Conservation (phyloP, 2,888 invertebrate genomes). For the Silvanus unidentatus region DNA sequence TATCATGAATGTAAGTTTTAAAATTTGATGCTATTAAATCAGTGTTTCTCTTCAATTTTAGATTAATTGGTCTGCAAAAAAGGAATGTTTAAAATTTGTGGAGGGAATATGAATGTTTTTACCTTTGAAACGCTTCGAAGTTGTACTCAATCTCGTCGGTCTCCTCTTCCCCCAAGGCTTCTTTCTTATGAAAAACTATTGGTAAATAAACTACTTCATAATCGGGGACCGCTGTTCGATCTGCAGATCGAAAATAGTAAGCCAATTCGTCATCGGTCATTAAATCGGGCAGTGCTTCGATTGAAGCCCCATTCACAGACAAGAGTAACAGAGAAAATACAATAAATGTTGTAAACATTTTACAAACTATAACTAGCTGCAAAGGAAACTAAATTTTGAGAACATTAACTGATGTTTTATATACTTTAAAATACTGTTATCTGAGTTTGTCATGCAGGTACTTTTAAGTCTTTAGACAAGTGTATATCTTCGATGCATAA, state of each 20-base stretch:
- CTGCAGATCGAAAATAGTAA: constrained; percentile 44
- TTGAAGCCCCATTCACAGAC: not conserved
- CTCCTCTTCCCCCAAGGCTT: constrained; percentile 35
- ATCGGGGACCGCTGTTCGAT: constrained; percentile 46
- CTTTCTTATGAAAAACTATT: constrained; percentile 34
- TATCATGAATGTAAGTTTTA: constrained; percentile 53
- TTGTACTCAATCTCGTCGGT: constrained; percentile 52
- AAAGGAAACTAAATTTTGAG: not conserved
- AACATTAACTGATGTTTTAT: not conserved
- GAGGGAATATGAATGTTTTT: not conserved
- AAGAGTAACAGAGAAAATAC: no score
- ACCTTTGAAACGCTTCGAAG: constrained; percentile 54
- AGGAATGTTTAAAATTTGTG: constrained; percentile 6
- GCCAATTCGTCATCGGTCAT: constrained; percentile 45
- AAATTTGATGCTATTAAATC: constrained; percentile 57
- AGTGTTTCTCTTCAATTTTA: constrained; percentile 58
- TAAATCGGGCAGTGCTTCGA: constrained; percentile 36
- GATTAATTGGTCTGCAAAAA: constrained; percentile 51
- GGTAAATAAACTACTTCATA: constrained; percentile 60
- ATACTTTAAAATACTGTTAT: not conserved
- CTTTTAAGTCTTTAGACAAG: no score
- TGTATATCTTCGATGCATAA: no score
- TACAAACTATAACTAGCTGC: not conserved
- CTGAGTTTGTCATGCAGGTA: not conserved
- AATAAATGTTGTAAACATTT: no score